These are phyloP conservation scores for Oscheius sp. DNA, from an alignment of 1,140 invertebrate genomes.

Conservation along the genomic window DNA sequence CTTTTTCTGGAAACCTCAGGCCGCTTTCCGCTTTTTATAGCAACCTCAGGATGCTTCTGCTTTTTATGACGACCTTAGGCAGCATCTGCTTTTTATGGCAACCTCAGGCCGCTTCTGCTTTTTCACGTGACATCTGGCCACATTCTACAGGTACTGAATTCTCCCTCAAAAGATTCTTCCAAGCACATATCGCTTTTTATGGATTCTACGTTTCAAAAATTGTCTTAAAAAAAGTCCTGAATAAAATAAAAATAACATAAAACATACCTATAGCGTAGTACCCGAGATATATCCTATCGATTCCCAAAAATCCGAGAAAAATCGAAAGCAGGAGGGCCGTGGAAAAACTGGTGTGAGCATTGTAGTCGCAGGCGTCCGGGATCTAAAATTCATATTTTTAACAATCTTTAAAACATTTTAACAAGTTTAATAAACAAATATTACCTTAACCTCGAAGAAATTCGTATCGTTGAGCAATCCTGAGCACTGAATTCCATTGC, in stretches of 20 bases:
- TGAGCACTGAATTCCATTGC: slow-evolving; percentile 76
- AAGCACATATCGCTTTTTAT: not conserved
- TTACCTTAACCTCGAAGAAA: slow-evolving; percentile 77
- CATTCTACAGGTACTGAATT: not conserved
- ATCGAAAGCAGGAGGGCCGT: slow-evolving; percentile 86
- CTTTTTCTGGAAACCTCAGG: too few relatives aligned
- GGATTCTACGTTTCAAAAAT: not conserved
- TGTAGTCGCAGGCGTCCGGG: slow-evolving; percentile 73
- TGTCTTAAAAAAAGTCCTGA: not conserved
- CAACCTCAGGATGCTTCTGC: too few relatives aligned
- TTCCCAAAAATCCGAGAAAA: slow-evolving; percentile 92
- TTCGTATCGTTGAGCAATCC: slow-evolving; percentile 76
- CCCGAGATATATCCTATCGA: slow-evolving; percentile 91
- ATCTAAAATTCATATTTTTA: not conserved
- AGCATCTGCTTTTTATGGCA: too few relatives aligned
- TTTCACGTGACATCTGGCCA: not conserved
- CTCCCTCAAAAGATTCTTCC: not conserved
- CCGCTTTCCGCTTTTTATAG: too few relatives aligned
- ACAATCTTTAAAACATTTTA: not conserved
- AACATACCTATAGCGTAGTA: slow-evolving; percentile 81
- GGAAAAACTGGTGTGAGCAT: slow-evolving; percentile 88
- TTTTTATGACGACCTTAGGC: too few relatives aligned
- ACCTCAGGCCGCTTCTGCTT: too few relatives aligned
- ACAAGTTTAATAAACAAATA: slow-evolving; percentile 57
- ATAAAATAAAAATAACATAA: not conserved